A percentile compares a stretch with the other conserved stretches of the same genome.
These are phyloP conservation scores for Gymnocypris eckloni DNA, from an alignment of 2,797 vertebrate genomes.

Conservation along the genomic window DNA sequence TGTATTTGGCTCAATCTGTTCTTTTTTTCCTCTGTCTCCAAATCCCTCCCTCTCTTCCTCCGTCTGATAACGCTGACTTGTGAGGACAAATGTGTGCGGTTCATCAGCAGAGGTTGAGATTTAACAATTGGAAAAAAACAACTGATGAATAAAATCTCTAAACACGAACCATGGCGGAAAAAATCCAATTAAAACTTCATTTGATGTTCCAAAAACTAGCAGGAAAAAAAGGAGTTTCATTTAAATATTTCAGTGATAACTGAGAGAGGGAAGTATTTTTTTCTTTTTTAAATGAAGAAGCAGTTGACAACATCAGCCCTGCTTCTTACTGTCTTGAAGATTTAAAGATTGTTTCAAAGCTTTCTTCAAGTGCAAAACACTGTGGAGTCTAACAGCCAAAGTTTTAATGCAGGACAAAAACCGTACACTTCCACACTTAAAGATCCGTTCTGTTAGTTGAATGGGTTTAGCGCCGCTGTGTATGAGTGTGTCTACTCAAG, in stretches of 20 bases:
- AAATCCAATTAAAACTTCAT: conserved; percentile 81
- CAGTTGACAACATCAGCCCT: conserved; percentile 46
- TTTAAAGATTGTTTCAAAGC: conserved; percentile 47
- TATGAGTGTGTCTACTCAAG: conserved; percentile 44
- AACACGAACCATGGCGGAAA: conserved; percentile 60
- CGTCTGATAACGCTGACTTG: conserved; percentile 61
- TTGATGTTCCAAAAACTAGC: conserved; percentile 68
- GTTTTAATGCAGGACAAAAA: conserved; percentile 24
- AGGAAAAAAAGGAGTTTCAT: conserved; percentile 73
- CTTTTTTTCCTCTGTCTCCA: background rate
- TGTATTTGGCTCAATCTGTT: conserved; percentile 21
- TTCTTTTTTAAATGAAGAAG: conserved; percentile 60
- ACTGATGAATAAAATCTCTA: conserved; percentile 63
- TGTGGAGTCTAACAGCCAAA: conserved; percentile 15
- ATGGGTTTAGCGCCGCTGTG: conserved; percentile 11
- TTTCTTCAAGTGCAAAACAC: conserved; percentile 36
- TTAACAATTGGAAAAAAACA: conserved; percentile 67
- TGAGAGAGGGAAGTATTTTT: conserved; percentile 65
- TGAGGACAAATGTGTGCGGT: conserved; percentile 62
- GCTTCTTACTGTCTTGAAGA: conserved; percentile 29
- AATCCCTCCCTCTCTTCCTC: conserved; percentile 18
- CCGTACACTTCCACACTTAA: conserved; percentile 17
- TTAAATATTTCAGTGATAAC: conserved; percentile 75
- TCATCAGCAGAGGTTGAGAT: conserved; percentile 62
- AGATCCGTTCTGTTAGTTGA: conserved; percentile 6